phyloP scores from a whole-genome alignment of 2,113 vertebrate species.

The Corythaixoides concolor region DNA sequence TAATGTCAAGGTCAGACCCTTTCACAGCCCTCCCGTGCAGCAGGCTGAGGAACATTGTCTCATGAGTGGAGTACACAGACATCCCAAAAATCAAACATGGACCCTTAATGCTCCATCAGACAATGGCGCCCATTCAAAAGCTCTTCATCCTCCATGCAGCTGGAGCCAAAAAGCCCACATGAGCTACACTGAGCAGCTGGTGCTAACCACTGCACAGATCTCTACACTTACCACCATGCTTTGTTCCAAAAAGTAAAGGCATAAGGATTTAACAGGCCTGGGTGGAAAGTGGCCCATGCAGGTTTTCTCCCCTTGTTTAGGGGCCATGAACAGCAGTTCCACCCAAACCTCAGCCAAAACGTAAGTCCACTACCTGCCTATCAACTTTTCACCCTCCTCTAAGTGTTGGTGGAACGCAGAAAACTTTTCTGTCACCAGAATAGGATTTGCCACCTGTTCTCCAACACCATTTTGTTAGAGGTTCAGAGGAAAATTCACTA shows the following conservation, averaged over 20 bases:
- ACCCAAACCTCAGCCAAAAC: not conserved
- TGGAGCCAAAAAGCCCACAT: not conserved
- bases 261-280: not conserved
- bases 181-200: not conserved
- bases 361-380: not conserved
- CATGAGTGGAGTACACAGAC: not conserved
- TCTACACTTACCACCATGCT: rapidly evolving
- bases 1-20: not conserved
- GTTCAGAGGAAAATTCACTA: not conserved
- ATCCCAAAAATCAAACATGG: not conserved
- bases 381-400: not conserved
- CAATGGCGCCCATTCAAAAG: not conserved
- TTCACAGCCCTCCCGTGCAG: not conserved
- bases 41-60: not conserved
- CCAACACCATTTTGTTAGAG: not conserved
- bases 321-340: not conserved
- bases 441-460: not conserved
- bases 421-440: not conserved
- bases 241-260: not conserved
- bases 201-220: not conserved
- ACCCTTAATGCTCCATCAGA: not conserved
- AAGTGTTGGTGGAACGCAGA: not conserved
- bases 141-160: not conserved
- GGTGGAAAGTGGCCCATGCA: not conserved
- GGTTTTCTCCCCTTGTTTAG: not conserved